phyloP scores from a whole-genome alignment of 2,113 vertebrate genomes.

The Steatornis caripensis region DNA sequence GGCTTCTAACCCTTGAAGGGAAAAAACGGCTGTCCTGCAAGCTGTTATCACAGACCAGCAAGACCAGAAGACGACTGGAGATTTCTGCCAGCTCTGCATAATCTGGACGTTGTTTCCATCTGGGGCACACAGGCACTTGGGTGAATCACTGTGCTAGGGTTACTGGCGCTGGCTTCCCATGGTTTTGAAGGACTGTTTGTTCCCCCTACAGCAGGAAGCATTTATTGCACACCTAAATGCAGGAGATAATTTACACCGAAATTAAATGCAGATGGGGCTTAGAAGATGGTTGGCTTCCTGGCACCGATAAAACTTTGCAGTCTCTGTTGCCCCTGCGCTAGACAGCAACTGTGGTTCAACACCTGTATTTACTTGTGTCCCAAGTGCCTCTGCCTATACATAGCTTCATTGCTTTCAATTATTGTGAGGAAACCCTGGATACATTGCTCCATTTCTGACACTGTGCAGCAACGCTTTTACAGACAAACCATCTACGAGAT shows the following conservation, averaged over 20 bases:
- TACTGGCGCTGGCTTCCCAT: not conserved
- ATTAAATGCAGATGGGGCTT: not conserved
- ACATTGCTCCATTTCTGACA: not conserved
- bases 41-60: not conserved
- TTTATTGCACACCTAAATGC: not conserved
- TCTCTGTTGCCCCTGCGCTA: not conserved
- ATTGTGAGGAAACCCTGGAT: not conserved
- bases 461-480: not conserved
- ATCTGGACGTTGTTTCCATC: not conserved
- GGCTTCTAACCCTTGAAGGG: not conserved
- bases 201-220: not conserved
- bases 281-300: not conserved
- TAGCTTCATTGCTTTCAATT: not conserved
- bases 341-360: not conserved
- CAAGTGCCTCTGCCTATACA: not conserved
- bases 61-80: not conserved
- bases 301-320: not conserved
- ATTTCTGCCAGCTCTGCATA: not conserved
- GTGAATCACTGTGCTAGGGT: rapidly evolving
- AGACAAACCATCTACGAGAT: not conserved
- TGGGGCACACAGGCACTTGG: not conserved
- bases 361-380: not conserved
- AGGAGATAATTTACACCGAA: not conserved
- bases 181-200: not conserved
- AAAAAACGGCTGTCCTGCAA: not conserved